Conservation (phyloP, 2,113 vertebrate genomes). For the Triplophysa rosa region DNA sequence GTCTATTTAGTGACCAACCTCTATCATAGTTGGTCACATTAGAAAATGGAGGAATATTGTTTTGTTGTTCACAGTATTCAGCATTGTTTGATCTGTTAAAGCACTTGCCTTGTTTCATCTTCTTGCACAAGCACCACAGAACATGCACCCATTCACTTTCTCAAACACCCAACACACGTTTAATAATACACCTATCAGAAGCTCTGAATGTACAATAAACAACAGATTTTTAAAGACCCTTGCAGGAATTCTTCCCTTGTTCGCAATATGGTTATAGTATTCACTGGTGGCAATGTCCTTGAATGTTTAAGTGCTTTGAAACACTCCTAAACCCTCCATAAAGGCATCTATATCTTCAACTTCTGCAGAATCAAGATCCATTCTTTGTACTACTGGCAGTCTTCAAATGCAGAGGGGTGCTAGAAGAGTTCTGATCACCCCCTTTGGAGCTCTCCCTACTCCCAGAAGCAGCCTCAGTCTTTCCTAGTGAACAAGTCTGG, state of each 20-base stretch:
- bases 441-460: conserved; percentile 48
- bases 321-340: conserved; percentile 53
- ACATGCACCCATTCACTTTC: conserved; percentile 41
- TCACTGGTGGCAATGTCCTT: conserved; percentile 70
- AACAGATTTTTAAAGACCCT: conserved; percentile 69
- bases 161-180: conserved; percentile 55
- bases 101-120: conserved; percentile 67
- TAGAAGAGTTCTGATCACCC: conserved; percentile 58
- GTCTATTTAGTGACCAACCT: not conserved
- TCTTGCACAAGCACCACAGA: conserved; percentile 62
- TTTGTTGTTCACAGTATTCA: conserved; percentile 80
- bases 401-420: conserved; percentile 61
- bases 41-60: conserved; percentile 43
- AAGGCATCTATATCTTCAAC: conserved; percentile 56
- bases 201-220: conserved; percentile 63
- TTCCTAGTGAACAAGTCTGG: conserved; percentile 61
- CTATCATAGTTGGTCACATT: conserved; percentile 13
- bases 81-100: conserved; percentile 77
- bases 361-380: conserved; percentile 46
- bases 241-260: conserved; percentile 56
- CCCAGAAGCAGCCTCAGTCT: conserved; percentile 59
- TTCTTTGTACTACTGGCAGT: conserved; percentile 56
- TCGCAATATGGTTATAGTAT: conserved; percentile 59
- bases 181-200: conserved; percentile 62
- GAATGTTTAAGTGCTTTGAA: conserved; percentile 67